Evolutionary conservation across 2,888 invertebrate species (phyloP), one percentile per base, ranked within the genome.

Genomic region (Tricholauxania praeusta): DNA sequence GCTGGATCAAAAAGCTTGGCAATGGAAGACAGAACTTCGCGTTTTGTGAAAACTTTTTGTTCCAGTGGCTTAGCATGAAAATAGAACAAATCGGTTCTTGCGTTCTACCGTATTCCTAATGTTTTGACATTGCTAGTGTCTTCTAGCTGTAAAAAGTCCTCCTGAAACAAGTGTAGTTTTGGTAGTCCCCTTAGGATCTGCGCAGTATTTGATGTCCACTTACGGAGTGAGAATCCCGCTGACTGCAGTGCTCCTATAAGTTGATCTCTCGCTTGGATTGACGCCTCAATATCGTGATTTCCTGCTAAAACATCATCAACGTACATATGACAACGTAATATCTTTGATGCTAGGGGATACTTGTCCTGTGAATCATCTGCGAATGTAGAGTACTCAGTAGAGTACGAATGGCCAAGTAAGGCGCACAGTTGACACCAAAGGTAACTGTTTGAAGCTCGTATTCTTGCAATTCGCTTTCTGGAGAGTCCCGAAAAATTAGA

Each of bases 401-500:
- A 1, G 71, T 74, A 3, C 78, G 28, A 28, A 77, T 77, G 0
- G 77, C 77, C 6, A 79, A 48, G 28, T 68, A 78, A 0, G 76
- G 77, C 1, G 77, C 75, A 53, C 74, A 73, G 14, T 75, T 76
- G 14, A 76, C 72, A 3, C 77, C 78, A 57, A 78, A 78, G 4
- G 28, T 28, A 22, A 22, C 22, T 2, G 22, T 22, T 22, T 22
- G 22, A 22, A 22, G 22, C 22, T 62, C 71, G 32, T 65, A 76
- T 22, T 74, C 73, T 39, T 74, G 57, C 5, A 79, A 12, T 0
- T 51, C 62, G 0, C 28, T 4, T 1, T 68, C 51, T 0, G 59
- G 22, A 12, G 66, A 48, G 10, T 14, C 19, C 1, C 77, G 72
- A 60, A 68, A 78, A 2, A 78, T 39, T n/a, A 80, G 75, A 12